These are phyloP conservation scores for Anolis sagrei DNA, from an alignment of 2,113 vertebrate genomes.

Conservation along the genomic window DNA sequence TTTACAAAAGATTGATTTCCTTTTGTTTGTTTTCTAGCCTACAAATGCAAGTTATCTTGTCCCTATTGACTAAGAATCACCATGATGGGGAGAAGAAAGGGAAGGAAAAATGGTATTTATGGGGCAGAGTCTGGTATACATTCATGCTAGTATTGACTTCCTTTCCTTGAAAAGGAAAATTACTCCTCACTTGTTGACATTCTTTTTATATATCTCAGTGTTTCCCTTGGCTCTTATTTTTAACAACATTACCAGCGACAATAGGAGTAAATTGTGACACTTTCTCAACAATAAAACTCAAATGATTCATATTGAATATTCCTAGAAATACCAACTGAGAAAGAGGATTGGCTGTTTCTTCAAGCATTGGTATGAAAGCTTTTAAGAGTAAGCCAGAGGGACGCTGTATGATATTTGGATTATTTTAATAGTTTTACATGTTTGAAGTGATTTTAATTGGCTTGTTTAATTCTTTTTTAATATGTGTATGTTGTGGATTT, in stretches of 20 bases:
- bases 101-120: neutral
- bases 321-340: neutral
- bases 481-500: too few species aligned
- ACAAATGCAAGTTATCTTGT: constrained; percentile 11
- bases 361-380: too few species aligned
- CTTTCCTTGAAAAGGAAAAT: constrained; percentile 17
- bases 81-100: neutral
- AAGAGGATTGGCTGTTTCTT: too few species aligned
- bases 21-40: neutral
- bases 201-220: constrained; percentile 6
- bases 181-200: neutral
- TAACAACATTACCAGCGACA: neutral
- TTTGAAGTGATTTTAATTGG: too few species aligned
- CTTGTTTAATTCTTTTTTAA: too few species aligned
- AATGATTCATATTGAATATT: constrained; percentile 22
- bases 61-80: constrained; percentile 19
- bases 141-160: constrained; percentile 9
- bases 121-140: neutral
- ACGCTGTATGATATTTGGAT: too few species aligned
- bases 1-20: neutral
- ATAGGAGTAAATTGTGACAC: neutral
- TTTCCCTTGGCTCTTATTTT: neutral
- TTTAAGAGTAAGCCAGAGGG: neutral
- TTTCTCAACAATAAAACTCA: neutral
- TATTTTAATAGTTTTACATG: too few species aligned